Evolutionary conservation across 1,140 invertebrate genomes (phyloP), one percentile per base, ranked within the genome.

Genomic region (Bilobella aurantiaca): DNA sequence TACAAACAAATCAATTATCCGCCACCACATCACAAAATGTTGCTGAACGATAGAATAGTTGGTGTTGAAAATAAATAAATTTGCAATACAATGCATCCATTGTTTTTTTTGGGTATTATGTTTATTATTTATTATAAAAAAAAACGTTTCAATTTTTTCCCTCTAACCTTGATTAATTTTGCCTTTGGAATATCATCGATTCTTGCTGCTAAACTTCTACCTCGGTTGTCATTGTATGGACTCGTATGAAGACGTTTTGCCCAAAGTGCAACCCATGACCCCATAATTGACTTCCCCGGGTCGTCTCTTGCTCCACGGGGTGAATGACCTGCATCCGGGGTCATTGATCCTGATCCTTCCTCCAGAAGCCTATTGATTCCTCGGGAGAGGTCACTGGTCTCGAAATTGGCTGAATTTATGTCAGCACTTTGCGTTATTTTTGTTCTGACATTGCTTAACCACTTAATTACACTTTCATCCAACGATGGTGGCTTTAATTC

Each of bases 381-480:
- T 31, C 62, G 47, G 28, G 49, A 64, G 57, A 56, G 56, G 37
- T 57, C 31, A 14, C 56, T 64, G 28, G 34, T 53, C n/a, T n/a
- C n/a, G n/a, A n/a, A n/a, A n/a, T n/a, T n/a, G n/a, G 25, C 56
- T 56, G 31, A 56, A 42, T 32, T 57, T 53, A 18, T 57, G 53
- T 5, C 56, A 42, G 49, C 57, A 64, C 21, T 12, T 18, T n/a
- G 23, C 31, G 32, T 31, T 32, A 28, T 3, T 57, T 42, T 3
- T 64, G 29, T 27, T 31, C 53, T 64, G 2, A 27, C 57, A 23
- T 25, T 56, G 32, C 28, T 3, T 23, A 64, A 34, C 63, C 63
- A 64, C 18, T 58, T 47, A 37, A 64, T 46, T n/a, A 64, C 5
- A 27, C 59, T 31, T 30, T 64, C 42, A 27, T 64, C 63, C 12